Conservation (phyloP, 2,797 vertebrate genomes). For the Pyrocephalus nanus region DNA sequence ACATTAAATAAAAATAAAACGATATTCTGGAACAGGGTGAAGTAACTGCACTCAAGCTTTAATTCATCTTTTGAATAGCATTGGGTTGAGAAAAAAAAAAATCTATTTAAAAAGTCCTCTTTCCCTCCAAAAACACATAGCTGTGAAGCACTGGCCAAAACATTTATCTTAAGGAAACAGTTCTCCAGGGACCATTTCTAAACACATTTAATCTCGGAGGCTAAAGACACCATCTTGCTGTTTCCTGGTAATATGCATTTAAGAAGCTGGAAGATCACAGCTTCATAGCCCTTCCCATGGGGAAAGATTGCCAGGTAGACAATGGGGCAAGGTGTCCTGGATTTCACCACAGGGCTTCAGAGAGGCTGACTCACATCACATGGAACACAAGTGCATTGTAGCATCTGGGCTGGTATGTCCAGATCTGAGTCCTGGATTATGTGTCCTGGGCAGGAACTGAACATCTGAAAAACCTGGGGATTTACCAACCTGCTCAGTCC, state of each 20-base stretch:
- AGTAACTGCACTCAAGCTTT: not conserved
- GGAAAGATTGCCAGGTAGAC: not conserved
- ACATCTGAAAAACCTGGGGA: not conserved
- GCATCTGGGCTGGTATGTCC: not conserved
- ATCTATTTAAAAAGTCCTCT: not conserved
- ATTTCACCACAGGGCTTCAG: not conserved
- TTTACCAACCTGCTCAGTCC: not conserved
- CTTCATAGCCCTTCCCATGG: not conserved
- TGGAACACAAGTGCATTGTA: not conserved
- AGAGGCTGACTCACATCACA: not conserved
- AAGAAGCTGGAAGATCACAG: not conserved
- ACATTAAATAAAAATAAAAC: conserved; percentile 29
- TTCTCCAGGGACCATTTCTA: not conserved
- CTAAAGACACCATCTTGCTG: not conserved
- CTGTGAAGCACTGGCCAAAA: not conserved
- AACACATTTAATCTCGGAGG: not conserved
- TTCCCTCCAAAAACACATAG: not conserved
- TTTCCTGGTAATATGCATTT: not conserved
- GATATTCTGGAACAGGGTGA: not conserved
- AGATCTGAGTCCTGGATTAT: not conserved
- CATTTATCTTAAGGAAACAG: not conserved
- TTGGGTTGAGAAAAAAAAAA: not conserved
- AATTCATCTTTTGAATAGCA: conserved; percentile 11
- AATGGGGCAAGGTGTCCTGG: not conserved
- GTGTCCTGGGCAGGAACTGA: not conserved